Evolutionary conservation across 2,888 invertebrate genomes (phyloP), one percentile per base, ranked within the genome.

Genomic region (Fabriciana adippe): DNA sequence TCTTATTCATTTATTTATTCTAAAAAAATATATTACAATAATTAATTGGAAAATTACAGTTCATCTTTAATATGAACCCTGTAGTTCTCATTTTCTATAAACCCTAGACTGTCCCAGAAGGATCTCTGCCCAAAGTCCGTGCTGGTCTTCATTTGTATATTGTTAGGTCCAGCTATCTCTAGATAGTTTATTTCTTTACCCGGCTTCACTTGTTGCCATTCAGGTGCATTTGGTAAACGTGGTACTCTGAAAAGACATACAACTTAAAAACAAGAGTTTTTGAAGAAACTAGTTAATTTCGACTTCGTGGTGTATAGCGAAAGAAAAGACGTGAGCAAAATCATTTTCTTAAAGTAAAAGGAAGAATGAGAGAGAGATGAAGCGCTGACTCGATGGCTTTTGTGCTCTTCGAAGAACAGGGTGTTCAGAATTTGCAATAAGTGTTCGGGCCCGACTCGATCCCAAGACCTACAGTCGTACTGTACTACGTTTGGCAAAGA

Each of bases 101-200:
- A 93, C 0, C 93, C 92, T 0, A 95, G 88, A 11, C 87, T 89
- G 73, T 93, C 90, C 95, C 95, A 95, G 83, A 95, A 95, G 50
- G 93, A 78, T 41, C 86, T 87, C 31, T 94, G 89, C 0, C 94
- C 94, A 69, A 95, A 89, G 77, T 94, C 91, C 0, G 83, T 76
- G 67, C 82, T 84, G 6, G 83, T 77, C 66, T 89, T 89, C 89
- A 94, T 93, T 50, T 82, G 76, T 6, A 81, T 76, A 54, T 88
- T 81, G 11, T 83, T 83, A 0, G 94, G 93, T 0, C 91, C 74
- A 13, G 92, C 86, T 13, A 86, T 79, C 0, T 86, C 77, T 2
- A 59, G 26, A n/a, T 59, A 59, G 26, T n/a, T 59, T 4, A 59
- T 26, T 35, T 35, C 35, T 35, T 35, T 35, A 35, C 35, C 35